phyloP scores from a whole-genome alignment of 2,888 invertebrate species.

The Philereme vetulata region DNA sequence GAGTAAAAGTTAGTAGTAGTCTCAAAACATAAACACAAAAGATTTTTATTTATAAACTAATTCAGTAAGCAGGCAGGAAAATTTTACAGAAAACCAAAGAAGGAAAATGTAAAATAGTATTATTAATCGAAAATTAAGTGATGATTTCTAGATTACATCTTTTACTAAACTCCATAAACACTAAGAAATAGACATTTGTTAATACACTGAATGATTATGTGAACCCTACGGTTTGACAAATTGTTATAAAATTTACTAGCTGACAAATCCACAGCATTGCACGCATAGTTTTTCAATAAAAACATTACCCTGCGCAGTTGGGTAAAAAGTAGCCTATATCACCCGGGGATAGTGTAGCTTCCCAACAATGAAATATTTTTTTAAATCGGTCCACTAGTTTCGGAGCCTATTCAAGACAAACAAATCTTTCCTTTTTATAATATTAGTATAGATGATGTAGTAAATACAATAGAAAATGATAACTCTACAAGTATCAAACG shows the following conservation, averaged over 20 bases:
- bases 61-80: neutral
- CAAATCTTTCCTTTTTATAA: too few relatives aligned
- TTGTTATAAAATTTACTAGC: conserved; percentile 45
- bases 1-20: too few relatives aligned
- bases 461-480: conserved; percentile 30
- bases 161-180: conserved; percentile 33
- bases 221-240: conserved; percentile 45
- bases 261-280: too few relatives aligned
- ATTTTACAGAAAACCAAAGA: conserved; percentile 1
- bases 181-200: conserved; percentile 32
- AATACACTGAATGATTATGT: conserved; percentile 35
- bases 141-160: conserved; percentile 12
- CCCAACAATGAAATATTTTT: too few relatives aligned
- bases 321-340: too few relatives aligned
- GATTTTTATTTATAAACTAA: too few relatives aligned
- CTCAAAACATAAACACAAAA: too few relatives aligned
- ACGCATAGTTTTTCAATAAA: too few relatives aligned
- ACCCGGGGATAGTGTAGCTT: too few relatives aligned
- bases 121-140: conserved; percentile 1
- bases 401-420: too few relatives aligned
- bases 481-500: conserved; percentile 7
- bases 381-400: too few relatives aligned
- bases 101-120: neutral
- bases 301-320: too few relatives aligned
- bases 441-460: conserved; percentile 7